Evolutionary conservation across 2,797 vertebrate genomes (phyloP), one percentile per base, ranked within the genome.

Genomic region (Clamator glandarius): DNA sequence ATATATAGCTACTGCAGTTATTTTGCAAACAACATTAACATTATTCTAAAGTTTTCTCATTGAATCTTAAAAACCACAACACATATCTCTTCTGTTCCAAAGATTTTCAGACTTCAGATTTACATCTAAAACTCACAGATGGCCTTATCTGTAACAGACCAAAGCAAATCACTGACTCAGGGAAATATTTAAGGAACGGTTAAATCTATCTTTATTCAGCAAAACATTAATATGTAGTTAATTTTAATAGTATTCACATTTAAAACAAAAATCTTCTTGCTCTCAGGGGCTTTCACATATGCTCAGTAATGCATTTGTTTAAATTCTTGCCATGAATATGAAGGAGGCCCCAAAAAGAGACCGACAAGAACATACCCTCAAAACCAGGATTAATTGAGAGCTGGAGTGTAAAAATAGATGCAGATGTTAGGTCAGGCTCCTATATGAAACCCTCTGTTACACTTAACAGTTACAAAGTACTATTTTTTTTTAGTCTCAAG

Each of bases 21-120:
- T 72, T 91, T 93, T 92, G 79, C 63, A 91, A 94, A 90, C 79
- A 93, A 46, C 20, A 48, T 75, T 87, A 90, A 55, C 62, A 50
- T 92, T 90, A 85, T 75, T 92, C 57, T 87, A 52, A 84, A 88
- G 33, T 79, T 92, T 94, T 93, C 72, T 36, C 62, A 14, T 67
- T 39, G 68, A 44, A 78, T 85, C 70, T 79, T 85, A 59, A 93
- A 81, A 57, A 7, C 4, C 13, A 62, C 20, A 83, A 62, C 35
- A 91, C 14, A 16, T 57, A 31, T 25, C 81, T 92, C 12, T 59
- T 78, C 66, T 73, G 46, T 78, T 87, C 70, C 91, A 78, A 83
- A 92, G 68, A 78, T 44, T 68, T 42, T 41, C 36, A 61, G 50
- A 36, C 46, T 89, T 93, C 61, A 86, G 50, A 87, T 86, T 90